Evolutionary conservation across 2,113 vertebrate genomes (phyloP).

Genomic region (Rhea pennata): DNA sequence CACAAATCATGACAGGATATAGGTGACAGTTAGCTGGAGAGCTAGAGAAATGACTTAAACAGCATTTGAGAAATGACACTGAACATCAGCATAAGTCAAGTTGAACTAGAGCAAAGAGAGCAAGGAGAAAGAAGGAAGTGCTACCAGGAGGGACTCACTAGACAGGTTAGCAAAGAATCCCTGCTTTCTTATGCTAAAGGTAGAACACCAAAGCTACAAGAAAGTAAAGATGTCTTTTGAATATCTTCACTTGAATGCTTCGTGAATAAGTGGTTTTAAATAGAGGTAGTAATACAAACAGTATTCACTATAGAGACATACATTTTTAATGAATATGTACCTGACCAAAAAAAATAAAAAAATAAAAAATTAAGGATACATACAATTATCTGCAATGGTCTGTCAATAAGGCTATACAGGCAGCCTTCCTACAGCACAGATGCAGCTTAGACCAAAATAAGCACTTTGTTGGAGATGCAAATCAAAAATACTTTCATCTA

Average conservation of each 20-base stretch:
- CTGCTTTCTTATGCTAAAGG: background rate
- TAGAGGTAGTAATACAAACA: background rate
- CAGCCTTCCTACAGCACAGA: background rate
- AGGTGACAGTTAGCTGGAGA: background rate
- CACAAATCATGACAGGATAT: accelerated
- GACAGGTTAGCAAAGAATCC: background rate
- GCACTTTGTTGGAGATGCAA: background rate
- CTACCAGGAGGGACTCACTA: background rate
- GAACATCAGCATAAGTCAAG: background rate
- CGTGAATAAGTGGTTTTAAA: background rate
- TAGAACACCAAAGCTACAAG: background rate
- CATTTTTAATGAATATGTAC: background rate
- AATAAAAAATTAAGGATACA: background rate
- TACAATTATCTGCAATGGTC: background rate
- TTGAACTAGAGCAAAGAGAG: background rate
- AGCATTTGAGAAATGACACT: background rate
- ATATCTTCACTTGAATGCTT: background rate
- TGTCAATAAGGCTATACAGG: background rate
- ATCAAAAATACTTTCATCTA: background rate
- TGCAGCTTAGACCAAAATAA: background rate
- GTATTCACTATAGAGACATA: background rate
- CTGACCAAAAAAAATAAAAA: too few relatives aligned
- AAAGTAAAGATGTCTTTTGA: background rate
- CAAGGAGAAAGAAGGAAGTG: background rate
- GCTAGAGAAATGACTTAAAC: background rate